Percentiles rank a stretch among this genome's conserved stretches.
Conservation (phyloP, 2,113 vertebrate genomes). For the Gasterosteus aculeatus region DNA sequence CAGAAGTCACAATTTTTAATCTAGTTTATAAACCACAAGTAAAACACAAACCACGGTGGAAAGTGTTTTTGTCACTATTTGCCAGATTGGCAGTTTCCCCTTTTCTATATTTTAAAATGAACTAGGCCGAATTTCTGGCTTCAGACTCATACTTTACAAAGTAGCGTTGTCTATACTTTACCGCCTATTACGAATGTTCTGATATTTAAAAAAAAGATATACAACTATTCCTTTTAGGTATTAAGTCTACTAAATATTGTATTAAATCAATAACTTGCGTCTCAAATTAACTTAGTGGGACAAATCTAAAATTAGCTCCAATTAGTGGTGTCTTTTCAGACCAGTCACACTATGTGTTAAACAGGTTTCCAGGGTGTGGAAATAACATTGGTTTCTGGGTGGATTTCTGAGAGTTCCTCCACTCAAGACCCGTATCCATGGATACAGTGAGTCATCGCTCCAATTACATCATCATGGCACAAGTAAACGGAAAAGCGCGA, state of each 20-base stretch:
- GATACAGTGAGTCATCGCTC: constrained; percentile 46
- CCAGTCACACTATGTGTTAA: not conserved
- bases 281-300: not conserved
- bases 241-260: not conserved
- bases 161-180: too few species aligned
- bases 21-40: too few species aligned
- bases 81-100: too few species aligned
- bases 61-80: not conserved
- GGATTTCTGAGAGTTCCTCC: constrained; percentile 44
- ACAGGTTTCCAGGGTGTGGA: constrained; percentile 38
- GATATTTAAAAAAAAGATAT: too few species aligned
- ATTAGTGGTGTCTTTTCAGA: not conserved
- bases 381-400: constrained; percentile 8
- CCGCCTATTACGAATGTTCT: too few species aligned
- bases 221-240: not conserved
- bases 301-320: constrained; percentile 13
- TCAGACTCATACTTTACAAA: too few species aligned
- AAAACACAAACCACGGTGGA: not conserved
- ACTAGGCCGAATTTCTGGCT: too few species aligned
- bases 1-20: too few species aligned
- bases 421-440: constrained; percentile 21
- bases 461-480: constrained; percentile 13
- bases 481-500: constrained; percentile 63
- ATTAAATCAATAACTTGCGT: not conserved
- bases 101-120: too few species aligned